phyloP scores from a whole-genome alignment of 1,140 invertebrate genomes.

The Drosophila sproati region DNA sequence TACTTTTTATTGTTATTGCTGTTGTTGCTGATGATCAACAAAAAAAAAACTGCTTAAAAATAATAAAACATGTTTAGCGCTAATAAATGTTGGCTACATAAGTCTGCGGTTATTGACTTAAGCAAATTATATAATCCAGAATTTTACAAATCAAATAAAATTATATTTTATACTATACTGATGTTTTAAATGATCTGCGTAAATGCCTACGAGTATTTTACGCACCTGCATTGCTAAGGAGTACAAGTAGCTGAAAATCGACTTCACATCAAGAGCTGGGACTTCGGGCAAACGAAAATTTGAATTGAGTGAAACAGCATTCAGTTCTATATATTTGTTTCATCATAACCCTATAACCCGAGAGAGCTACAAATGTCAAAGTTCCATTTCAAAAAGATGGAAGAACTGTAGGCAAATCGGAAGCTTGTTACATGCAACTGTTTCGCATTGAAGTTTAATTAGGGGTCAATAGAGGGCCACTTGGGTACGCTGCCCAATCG shows the following conservation, averaged over 20 bases:
- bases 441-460: constrained; percentile 23
- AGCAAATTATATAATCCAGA: too few species aligned
- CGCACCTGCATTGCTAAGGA: too few species aligned
- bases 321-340: constrained; percentile 31
- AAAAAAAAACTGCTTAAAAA: constrained; percentile 18
- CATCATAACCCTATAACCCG: constrained; percentile 7
- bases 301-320: constrained; percentile 27
- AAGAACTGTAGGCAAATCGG: constrained; percentile 7
- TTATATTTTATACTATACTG: too few species aligned
- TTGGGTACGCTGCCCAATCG: constrained; percentile 7
- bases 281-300: constrained; percentile 12
- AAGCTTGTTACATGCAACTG: constrained; percentile 29
- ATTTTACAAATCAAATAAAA: too few species aligned
- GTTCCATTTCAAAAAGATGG: constrained; percentile 11
- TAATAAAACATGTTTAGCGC: constrained; percentile 16
- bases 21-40: background rate
- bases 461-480: constrained; percentile 2
- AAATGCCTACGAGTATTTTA: too few species aligned
- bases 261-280: constrained; percentile 20
- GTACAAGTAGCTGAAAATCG: background rate
- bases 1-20: background rate
- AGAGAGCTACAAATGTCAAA: constrained; percentile 20
- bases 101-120: background rate
- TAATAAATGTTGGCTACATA: background rate
- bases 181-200: too few species aligned